Base-by-base conservation (phyloP, 2,888 invertebrate species). In the Conops quadrifasciatus region DNA sequence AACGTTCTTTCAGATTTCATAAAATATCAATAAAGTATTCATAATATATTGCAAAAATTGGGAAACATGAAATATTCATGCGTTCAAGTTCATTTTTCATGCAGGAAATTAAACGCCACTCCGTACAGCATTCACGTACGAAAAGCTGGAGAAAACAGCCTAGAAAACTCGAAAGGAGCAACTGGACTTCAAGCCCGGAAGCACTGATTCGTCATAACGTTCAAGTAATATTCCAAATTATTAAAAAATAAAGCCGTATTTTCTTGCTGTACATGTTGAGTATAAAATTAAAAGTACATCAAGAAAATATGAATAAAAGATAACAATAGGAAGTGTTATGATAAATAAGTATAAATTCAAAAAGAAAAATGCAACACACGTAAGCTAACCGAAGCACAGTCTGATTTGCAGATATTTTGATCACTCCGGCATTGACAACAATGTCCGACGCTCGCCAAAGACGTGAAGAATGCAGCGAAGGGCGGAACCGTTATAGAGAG, bases 361-460 rank as follows among this genome's bases (percentile, higher is more conserved):
- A 58, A 51, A 26, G 66, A 62, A 59, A 66, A 26, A 67, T 13
- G 45, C n/a, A 7, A 15, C 13, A 71, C 43, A 47, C 53, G 45
- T 62, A 56, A 56, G 60, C 81, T 81, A 83, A 83, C 82, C 80
- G 80, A 78, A 80, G 83, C 79, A 82, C 80, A 83, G 83, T 84
- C 84, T 84, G 78, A 80, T 79, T 82, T 82, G 77, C 82, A 82
- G 82, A 84, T 82, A 75, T 28, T 7, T 70, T 74, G 19, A 21
- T 43, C 56, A 24, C 13, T 19, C 45, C 56, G 28, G 26, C 24
- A 24, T 24, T n/a, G 71, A 65, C 72, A 73, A 74, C 70, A 72
- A 77, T 78, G 75, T 71, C 78, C 70, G 71, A 78, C 69, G 71
- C 74, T 30, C 79, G 80, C 21, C 75, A 73, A 15, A 71, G 75